A percentile compares a stretch with the other conserved stretches of the same genome.
Conservation (phyloP, 2,888 invertebrate genomes). For the Lithophane leautieri region DNA sequence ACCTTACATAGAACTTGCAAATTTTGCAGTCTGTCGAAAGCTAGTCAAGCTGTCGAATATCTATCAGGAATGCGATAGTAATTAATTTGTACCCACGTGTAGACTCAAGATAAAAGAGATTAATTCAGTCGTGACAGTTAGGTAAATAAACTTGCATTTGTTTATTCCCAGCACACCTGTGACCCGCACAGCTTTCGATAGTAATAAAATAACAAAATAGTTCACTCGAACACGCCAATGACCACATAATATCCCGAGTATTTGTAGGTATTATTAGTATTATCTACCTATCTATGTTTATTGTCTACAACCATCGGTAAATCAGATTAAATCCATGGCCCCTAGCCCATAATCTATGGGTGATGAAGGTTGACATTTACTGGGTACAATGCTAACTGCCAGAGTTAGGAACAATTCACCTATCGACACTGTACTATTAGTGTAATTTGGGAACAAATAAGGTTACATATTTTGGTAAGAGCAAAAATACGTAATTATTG, state of each 20-base stretch:
- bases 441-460: not conserved
- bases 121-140: conserved; percentile 29
- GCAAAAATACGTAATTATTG: too few relatives aligned
- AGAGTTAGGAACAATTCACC: not conserved
- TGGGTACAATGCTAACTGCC: conserved; percentile 5
- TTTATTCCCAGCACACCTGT: conserved; percentile 17
- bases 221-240: not conserved
- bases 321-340: conserved; percentile 14
- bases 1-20: conserved; percentile 55
- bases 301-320: conserved; percentile 10
- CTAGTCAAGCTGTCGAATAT: conserved; percentile 66
- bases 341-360: conserved; percentile 1
- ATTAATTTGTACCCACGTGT: conserved; percentile 58
- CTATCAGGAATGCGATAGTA: conserved; percentile 61
- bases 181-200: not conserved
- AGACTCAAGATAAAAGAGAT: conserved; percentile 34
- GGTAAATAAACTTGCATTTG: conserved; percentile 9
- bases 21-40: conserved; percentile 64
- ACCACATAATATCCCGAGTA: not conserved
- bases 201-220: not conserved
- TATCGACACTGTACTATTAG: not conserved
- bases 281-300: not conserved
- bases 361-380: conserved; percentile 40
- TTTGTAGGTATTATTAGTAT: conserved; percentile 1
- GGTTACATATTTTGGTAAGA: not conserved